Percentiles rank a stretch among this genome's conserved stretches.
These are phyloP conservation scores for Eurystomus gularis DNA, from an alignment of 2,113 vertebrate genomes.

Conservation along the genomic window DNA sequence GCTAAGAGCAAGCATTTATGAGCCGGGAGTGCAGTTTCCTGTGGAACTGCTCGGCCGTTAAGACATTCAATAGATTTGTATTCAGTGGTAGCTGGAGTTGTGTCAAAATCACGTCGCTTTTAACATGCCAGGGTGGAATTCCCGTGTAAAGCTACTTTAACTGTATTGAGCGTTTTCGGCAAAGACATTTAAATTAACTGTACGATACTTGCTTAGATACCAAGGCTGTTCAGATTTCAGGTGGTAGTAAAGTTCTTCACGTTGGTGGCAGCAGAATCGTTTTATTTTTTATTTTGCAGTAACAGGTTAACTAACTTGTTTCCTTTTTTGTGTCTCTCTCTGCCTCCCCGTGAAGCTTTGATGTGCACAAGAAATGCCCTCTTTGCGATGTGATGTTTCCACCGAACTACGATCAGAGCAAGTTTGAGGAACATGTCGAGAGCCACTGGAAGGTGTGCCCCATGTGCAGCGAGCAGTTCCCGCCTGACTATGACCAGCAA, in stretches of 20 bases:
- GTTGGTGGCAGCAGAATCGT: not conserved
- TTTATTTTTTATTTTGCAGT: rapidly evolving
- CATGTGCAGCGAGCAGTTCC: conserved; percentile 97
- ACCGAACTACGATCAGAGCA: conserved; percentile 95
- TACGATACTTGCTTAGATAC: not conserved
- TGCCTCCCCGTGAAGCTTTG: conserved; percentile 70
- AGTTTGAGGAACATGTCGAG: conserved; percentile 97
- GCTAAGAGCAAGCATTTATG: conserved; percentile 49
- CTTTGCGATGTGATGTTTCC: conserved; percentile 96
- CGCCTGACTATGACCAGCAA: conserved; percentile 93
- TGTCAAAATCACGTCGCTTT: conserved; percentile 7
- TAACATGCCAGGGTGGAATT: not conserved
- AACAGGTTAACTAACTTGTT: not conserved
- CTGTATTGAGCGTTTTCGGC: not conserved
- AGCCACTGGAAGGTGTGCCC: conserved; percentile 99
- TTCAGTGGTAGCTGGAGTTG: conserved; percentile 25
- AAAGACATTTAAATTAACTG: not conserved
- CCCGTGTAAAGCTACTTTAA: not conserved
- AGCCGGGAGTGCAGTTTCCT: conserved; percentile 33
- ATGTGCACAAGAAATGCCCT: conserved; percentile 93
- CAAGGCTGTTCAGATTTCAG: not conserved
- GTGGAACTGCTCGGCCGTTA: conserved; percentile 14
- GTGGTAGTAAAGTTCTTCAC: not conserved
- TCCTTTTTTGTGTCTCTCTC: not conserved
- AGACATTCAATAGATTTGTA: not conserved